Evolutionary conservation across 2,888 invertebrate genomes (phyloP).

Genomic region (Colostygia pectinataria): DNA sequence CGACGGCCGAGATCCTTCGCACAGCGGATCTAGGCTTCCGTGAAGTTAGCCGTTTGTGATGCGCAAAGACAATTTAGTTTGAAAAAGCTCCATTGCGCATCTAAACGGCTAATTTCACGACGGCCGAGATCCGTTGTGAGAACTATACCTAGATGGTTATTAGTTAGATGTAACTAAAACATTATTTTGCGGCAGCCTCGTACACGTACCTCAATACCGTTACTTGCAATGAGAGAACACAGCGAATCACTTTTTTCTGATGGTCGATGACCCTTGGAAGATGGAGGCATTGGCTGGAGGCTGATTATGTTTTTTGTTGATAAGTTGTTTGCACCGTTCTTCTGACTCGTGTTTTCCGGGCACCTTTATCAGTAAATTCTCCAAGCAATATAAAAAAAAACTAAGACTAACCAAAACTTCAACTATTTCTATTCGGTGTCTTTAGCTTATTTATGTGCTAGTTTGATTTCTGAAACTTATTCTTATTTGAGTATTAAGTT

Average conservation of each 20-base stretch:
- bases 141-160: conserved; percentile 15
- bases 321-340: background rate
- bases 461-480: background rate
- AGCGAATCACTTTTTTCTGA: conserved; percentile 53
- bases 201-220: conserved; percentile 52
- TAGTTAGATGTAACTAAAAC: conserved; percentile 36
- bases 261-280: conserved; percentile 50
- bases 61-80: no score
- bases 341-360: conserved; percentile 5
- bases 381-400: background rate
- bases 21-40: no score
- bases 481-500: no score
- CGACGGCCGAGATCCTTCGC: no score
- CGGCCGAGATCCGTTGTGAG: no score
- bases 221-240: conserved; percentile 50
- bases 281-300: no score
- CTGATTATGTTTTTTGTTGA: conserved; percentile 15
- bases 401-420: no score
- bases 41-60: no score
- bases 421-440: no score
- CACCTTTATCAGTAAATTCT: conserved; percentile 1
- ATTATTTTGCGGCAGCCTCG: conserved; percentile 50
- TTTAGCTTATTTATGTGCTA: background rate
- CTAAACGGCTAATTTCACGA: no score
- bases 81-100: no score